These are phyloP conservation scores for Phainopepla nitens DNA, from an alignment of 2,113 vertebrate species.

Conservation along the genomic window DNA sequence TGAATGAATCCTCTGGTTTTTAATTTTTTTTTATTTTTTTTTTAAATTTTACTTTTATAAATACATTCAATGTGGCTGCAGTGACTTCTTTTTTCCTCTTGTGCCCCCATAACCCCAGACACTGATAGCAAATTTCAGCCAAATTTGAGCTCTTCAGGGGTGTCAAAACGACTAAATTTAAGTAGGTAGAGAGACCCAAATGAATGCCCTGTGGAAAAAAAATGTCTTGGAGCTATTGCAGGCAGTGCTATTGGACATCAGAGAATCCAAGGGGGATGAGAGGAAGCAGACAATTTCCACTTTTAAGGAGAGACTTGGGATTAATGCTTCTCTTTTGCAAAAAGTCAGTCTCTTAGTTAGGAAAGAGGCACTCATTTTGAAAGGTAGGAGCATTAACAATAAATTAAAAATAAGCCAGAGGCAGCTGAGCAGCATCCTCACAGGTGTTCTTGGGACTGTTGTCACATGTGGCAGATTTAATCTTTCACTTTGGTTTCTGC, in stretches of 20 bases:
- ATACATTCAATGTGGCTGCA: background rate
- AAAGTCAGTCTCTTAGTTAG: background rate
- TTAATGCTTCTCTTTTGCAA: background rate
- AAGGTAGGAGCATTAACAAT: background rate
- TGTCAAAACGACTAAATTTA: background rate
- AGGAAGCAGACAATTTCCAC: background rate
- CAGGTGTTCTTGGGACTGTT: background rate
- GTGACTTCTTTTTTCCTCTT: background rate
- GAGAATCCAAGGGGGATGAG: background rate
- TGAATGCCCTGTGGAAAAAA: background rate
- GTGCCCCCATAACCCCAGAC: background rate
- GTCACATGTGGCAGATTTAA: background rate
- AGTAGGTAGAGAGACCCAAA: background rate
- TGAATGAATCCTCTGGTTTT: background rate
- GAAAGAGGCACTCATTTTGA: background rate
- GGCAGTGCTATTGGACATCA: background rate
- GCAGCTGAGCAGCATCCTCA: background rate
- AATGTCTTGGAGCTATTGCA: background rate
- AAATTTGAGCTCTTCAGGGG: background rate
- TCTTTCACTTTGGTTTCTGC: background rate
- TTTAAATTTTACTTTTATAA: background rate
- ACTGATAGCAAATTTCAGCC: background rate
- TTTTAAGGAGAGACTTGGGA: background rate
- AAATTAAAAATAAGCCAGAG: background rate
- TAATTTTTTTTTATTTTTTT: background rate